These are phyloP conservation scores for Planiliza haematocheilus DNA, from an alignment of 2,113 vertebrate species.

Conservation along the genomic window DNA sequence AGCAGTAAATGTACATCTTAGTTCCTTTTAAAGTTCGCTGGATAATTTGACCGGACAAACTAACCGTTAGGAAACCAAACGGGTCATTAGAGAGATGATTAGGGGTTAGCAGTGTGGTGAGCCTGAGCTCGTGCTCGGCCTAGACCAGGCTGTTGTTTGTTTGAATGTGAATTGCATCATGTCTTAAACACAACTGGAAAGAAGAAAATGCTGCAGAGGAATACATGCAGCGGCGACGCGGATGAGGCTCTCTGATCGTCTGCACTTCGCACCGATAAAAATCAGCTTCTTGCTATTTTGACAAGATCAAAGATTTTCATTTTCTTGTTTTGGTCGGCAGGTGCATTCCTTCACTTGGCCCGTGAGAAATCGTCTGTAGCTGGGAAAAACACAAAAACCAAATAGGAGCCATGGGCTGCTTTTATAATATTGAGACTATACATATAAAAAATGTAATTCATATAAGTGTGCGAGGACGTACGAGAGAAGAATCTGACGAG, in stretches of 20 bases:
- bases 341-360: too few relatives aligned
- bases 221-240: too few relatives aligned
- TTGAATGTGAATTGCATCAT: conserved; percentile 20
- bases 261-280: too few relatives aligned
- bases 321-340: too few relatives aligned
- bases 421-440: not conserved
- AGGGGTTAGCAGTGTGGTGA: conserved; percentile 38
- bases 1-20: conserved; percentile 38
- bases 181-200: conserved; percentile 2
- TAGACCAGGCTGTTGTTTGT: conserved; percentile 31
- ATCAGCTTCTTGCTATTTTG: too few relatives aligned
- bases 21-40: conserved; percentile 30
- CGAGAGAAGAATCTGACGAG: not conserved
- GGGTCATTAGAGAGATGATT: conserved; percentile 61
- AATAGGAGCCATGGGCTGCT: not conserved
- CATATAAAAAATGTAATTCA: too few relatives aligned
- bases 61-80: conserved; percentile 51
- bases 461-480: not conserved
- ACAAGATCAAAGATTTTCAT: not conserved
- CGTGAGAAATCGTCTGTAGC: too few relatives aligned
- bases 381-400: not conserved
- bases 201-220: not conserved
- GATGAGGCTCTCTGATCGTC: not conserved
- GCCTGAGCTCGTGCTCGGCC: conserved; percentile 32
- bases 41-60: conserved; percentile 58